These are phyloP conservation scores for Vulpes ferrilata DNA, from an alignment of 2,113 vertebrate genomes.

Conservation along the genomic window DNA sequence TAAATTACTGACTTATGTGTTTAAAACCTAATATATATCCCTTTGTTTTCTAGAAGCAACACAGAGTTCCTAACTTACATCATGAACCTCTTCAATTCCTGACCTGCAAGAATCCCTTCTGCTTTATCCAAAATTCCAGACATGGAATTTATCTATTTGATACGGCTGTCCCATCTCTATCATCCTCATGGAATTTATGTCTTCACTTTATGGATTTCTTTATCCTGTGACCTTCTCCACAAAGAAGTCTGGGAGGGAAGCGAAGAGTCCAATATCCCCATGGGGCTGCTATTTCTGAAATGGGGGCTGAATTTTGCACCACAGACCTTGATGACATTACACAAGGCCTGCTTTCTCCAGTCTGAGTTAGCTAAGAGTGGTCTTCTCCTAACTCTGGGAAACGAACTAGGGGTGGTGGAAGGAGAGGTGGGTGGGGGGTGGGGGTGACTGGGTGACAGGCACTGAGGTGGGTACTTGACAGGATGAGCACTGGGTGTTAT, in stretches of 20 bases:
- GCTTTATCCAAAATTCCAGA: slow-evolving; percentile 42
- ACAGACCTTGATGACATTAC: slow-evolving; percentile 7
- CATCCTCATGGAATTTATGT: background rate
- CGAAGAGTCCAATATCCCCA: background rate
- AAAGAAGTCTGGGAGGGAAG: background rate
- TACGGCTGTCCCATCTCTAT: background rate
- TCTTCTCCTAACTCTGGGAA: too few species aligned
- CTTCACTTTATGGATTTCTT: background rate
- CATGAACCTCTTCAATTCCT: background rate
- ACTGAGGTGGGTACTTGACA: too few species aligned
- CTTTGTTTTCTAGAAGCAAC: slow-evolving; percentile 37
- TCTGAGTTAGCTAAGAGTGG: background rate
- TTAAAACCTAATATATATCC: background rate
- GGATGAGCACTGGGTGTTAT: too few species aligned
- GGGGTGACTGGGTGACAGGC: too few species aligned
- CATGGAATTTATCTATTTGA: background rate
- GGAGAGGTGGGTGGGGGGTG: too few species aligned
- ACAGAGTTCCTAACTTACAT: background rate
- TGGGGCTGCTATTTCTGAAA: background rate
- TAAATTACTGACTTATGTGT: background rate
- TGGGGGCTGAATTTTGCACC: background rate
- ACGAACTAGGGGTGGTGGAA: too few species aligned
- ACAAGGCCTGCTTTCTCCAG: background rate
- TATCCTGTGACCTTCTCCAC: background rate
- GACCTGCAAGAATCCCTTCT: slow-evolving; percentile 6